Base-by-base conservation (phyloP, 2,888 invertebrate species). In the Brachyptera risi region DNA sequence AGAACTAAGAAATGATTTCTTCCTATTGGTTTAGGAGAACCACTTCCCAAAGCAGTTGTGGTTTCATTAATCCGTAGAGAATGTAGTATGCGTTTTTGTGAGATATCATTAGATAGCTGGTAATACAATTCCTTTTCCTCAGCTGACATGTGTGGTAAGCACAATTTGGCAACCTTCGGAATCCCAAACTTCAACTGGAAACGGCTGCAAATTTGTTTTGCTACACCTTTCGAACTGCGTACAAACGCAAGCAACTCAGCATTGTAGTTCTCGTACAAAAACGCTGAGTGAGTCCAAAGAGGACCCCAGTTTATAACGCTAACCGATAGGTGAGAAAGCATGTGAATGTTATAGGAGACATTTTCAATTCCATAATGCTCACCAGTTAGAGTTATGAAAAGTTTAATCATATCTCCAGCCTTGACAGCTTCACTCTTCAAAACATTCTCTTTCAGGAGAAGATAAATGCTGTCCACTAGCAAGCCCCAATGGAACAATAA, bases 401-500 rank as follows among this genome's bases (percentile, higher is more conserved):
- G 23, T 11, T 15, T 24, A 1, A 61, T 21, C n/a, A 56, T 21
- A n/a, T 13, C 7, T 11, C 63, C 44, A 19, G 65, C 63, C 38
- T 38, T 27, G 21, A 51, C 24, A 9, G 66, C 44, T 15, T 66
- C 64, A 24, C 56, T 58, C 17, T 23, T 37, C 35, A 54, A 50
- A 13, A 69, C 65, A 1, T 56, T 59, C 1, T 15, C 42, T 57
- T 63, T 56, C 13, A 61, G 27, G 13, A 67, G 47, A 17, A 66
- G 59, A 11, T 61, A 42, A 13, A 64, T 35, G 7, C 60, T 64
- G 56, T 64, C 50, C 0, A 66, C 67, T 11, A 67, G 42, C 23
- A 60, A 49, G 17, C 37, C 54, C 67, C 67, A 67, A 27, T 67
- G 67, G 23, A 35, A 17, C 1, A 61, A 3, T 21, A 47, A 61